These are phyloP conservation scores for Dichetophora obliterata DNA, from an alignment of 2,888 invertebrate species.

Conservation along the genomic window DNA sequence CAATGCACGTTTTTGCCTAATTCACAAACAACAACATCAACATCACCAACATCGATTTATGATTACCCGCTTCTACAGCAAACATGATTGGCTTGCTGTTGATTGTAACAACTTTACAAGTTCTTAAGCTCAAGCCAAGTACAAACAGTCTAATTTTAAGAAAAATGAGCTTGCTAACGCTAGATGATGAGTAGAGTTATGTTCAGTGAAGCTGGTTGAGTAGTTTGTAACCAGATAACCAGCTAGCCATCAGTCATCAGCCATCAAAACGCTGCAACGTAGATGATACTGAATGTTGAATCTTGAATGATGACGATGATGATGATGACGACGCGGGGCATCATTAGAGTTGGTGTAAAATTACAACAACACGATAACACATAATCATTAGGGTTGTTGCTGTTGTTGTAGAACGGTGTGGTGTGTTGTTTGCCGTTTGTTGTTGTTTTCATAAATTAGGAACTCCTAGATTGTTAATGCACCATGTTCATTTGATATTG, in stretches of 20 bases:
- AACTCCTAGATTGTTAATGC: background rate
- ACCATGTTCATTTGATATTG: background rate
- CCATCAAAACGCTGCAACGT: background rate
- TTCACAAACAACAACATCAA: constrained; percentile 9
- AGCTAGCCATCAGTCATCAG: background rate
- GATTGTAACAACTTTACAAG: constrained; percentile 51
- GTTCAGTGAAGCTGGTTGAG: constrained; percentile 54
- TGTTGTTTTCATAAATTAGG: background rate
- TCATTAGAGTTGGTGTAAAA: constrained; percentile 63
- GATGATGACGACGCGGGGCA: constrained; percentile 44
- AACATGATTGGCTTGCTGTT: constrained; percentile 45
- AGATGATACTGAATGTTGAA: background rate
- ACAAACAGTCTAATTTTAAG: constrained; percentile 50
- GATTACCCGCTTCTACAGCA: constrained; percentile 45
- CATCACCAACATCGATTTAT: constrained; percentile 48
- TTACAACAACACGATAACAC: constrained; percentile 65
- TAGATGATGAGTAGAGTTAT: constrained; percentile 63
- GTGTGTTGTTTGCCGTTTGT: constrained; percentile 3
- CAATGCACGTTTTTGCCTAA: background rate
- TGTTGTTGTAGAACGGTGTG: background rate
- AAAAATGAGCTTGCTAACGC: constrained; percentile 66
- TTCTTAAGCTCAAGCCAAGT: constrained; percentile 43
- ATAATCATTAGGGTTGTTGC: constrained; percentile 60
- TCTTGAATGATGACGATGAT: too few relatives aligned
- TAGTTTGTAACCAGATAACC: background rate